phyloP scores from a whole-genome alignment of 2,797 vertebrate genomes.

The Aselliscus stoliczkanus region DNA sequence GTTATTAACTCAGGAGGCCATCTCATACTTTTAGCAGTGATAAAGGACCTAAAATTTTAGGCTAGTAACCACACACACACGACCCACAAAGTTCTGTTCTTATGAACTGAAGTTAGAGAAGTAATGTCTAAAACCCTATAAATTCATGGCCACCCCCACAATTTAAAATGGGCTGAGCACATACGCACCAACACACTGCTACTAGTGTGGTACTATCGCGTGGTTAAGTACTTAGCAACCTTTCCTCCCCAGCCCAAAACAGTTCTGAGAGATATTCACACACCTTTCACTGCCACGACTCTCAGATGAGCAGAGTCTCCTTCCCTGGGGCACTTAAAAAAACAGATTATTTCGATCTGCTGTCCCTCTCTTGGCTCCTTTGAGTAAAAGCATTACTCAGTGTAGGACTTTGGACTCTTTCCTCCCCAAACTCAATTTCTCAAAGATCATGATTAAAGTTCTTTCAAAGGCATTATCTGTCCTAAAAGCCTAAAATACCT shows the following conservation, averaged over 20 bases:
- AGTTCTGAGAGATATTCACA: too few species aligned
- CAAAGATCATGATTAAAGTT: neutral
- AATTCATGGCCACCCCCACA: neutral
- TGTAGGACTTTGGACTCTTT: neutral
- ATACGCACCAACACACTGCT: rapidly evolving
- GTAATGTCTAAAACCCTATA: neutral
- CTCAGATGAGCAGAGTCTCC: neutral
- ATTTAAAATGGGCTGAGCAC: rapidly evolving
- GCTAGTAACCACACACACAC: neutral
- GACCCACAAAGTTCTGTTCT: neutral
- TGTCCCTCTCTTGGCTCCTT: neutral
- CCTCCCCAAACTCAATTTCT: neutral
- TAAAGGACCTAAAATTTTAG: neutral
- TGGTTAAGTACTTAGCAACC: too few species aligned
- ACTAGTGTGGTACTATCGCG: neutral
- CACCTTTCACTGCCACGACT: too few species aligned
- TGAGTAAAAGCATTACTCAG: neutral
- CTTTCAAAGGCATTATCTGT: neutral
- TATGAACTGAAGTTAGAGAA: neutral
- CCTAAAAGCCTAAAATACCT: neutral
- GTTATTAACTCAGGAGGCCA: neutral
- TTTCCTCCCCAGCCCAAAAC: neutral
- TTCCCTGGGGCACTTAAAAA: neutral
- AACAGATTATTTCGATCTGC: neutral
- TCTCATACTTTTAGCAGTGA: neutral